These are phyloP conservation scores for Regulus satrapa DNA, from an alignment of 2,113 vertebrate genomes.

Conservation along the genomic window DNA sequence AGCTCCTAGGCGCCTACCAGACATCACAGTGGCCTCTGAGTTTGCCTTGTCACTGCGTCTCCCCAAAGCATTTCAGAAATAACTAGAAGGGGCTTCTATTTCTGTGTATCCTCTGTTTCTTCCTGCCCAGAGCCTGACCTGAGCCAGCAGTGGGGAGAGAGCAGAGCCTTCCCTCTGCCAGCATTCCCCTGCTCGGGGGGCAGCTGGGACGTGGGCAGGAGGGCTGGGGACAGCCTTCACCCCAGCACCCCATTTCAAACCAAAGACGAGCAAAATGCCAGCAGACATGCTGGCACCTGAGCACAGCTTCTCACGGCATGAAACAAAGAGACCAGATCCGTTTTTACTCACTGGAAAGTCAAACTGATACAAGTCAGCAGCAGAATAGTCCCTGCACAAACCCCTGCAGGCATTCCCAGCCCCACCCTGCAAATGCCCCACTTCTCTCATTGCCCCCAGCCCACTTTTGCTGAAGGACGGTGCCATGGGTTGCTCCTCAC, in stretches of 20 bases:
- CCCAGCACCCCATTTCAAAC: not conserved
- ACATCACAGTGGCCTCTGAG: not conserved
- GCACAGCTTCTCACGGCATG: not conserved
- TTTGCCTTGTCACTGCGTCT: not conserved
- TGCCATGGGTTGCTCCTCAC: not conserved
- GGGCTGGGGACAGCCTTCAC: not conserved
- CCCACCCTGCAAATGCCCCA: not conserved
- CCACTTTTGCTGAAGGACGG: not conserved
- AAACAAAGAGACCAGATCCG: not conserved
- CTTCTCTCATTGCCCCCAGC: fast-evolving
- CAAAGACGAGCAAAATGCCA: not conserved
- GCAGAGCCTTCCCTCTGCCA: not conserved
- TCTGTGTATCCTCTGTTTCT: not conserved
- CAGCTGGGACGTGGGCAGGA: not conserved
- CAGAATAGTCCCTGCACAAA: not conserved
- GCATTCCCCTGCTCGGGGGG: fast-evolving
- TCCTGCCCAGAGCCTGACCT: not conserved
- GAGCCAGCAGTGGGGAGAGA: not conserved
- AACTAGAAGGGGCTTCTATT: not conserved
- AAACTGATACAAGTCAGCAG: not conserved
- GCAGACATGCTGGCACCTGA: not conserved
- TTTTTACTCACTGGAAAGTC: not conserved
- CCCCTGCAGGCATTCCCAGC: not conserved
- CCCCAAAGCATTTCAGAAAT: not conserved
- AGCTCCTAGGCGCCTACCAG: not conserved